Evolutionary conservation across 2,888 invertebrate species (phyloP).

Genomic region (Andricus quercusramuli): DNA sequence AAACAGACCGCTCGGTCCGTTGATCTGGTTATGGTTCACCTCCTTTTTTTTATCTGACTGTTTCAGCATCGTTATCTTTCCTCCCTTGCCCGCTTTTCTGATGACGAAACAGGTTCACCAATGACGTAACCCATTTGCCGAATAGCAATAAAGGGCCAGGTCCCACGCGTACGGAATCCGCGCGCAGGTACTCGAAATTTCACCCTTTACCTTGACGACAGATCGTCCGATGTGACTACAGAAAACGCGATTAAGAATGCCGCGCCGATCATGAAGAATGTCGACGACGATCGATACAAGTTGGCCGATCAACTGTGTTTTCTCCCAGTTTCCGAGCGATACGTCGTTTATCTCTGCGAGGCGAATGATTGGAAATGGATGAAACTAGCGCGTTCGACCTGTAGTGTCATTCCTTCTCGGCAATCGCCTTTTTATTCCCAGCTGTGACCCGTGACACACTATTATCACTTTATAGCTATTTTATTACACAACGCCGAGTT

Average conservation of each 20-base stretch:
- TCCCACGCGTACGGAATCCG: neutral
- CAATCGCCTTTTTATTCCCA: neutral
- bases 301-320: constrained; percentile 24
- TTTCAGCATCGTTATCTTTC: neutral
- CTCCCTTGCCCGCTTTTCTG: neutral
- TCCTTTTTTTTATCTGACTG: neutral
- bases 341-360: neutral
- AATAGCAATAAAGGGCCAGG: constrained; percentile 28
- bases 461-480: neutral
- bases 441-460: neutral
- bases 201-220: constrained; percentile 31
- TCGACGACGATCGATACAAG: constrained; percentile 30
- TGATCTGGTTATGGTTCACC: neutral
- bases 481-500: neutral
- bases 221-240: constrained; percentile 35
- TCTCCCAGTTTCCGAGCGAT: constrained; percentile 24
- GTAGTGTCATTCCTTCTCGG: neutral
- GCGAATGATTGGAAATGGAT: neutral
- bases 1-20: constrained; percentile 11
- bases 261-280: constrained; percentile 25
- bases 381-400: neutral
- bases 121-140: constrained; percentile 16
- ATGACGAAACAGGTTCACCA: neutral
- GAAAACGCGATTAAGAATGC: constrained; percentile 36
- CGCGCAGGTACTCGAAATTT: constrained; percentile 24